A percentile compares a stretch with the other conserved stretches of the same genome.
These are phyloP conservation scores for Boloria euphrosyne DNA, from an alignment of 2,888 invertebrate genomes.

Conservation along the genomic window DNA sequence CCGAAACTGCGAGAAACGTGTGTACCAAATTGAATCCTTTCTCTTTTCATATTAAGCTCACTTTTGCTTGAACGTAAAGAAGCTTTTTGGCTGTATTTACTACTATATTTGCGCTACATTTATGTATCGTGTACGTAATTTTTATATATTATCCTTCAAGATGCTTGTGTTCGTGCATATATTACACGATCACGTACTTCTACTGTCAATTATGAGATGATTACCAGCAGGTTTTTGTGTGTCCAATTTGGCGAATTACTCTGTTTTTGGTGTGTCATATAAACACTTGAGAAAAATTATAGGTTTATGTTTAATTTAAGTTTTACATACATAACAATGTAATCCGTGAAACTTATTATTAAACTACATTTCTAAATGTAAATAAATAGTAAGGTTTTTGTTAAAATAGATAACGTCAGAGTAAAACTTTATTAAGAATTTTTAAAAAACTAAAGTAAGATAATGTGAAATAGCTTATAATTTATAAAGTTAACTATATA, in stretches of 20 bases:
- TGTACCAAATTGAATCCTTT: conserved; percentile 68
- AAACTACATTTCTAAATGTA: no score
- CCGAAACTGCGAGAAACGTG: conserved; percentile 66
- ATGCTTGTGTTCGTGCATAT: conserved; percentile 35
- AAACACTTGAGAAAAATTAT: not conserved
- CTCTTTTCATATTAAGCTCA: conserved; percentile 53
- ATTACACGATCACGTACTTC: conserved; percentile 26
- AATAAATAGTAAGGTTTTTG: no score
- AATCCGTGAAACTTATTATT: no score
- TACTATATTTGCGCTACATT: conserved; percentile 38
- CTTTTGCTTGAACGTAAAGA: conserved; percentile 53
- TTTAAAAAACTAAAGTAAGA: not conserved
- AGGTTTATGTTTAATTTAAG: not conserved
- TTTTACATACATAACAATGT: no score
- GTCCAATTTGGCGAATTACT: not conserved
- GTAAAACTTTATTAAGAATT: not conserved
- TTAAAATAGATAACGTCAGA: no score
- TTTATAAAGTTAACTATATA: conserved; percentile 24
- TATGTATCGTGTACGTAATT: conserved; percentile 37
- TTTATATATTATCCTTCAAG: conserved; percentile 27
- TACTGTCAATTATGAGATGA: conserved; percentile 24
- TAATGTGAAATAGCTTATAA: conserved; percentile 10
- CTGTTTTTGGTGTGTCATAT: not conserved
- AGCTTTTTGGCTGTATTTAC: conserved; percentile 44
- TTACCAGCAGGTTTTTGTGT: not conserved